phyloP scores from a whole-genome alignment of 1,140 invertebrate species.

The Panonychus citri region DNA sequence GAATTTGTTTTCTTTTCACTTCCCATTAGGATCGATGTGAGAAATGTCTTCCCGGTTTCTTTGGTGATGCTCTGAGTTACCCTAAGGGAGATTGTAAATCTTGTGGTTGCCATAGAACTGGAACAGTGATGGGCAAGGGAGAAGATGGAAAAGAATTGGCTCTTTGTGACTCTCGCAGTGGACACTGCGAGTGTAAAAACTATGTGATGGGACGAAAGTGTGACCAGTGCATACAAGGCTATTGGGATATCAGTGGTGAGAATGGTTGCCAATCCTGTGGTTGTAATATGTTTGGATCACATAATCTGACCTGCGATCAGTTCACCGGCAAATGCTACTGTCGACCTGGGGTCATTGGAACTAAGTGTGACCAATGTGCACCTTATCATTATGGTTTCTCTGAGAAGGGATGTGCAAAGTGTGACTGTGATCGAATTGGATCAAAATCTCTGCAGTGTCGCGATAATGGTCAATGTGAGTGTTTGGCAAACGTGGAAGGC shows the following conservation, averaged over 20 bases:
- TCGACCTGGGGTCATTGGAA: constrained; percentile 55
- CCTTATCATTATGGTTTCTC: constrained; percentile 73
- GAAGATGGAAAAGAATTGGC: background rate
- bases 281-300: constrained; percentile 57
- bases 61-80: constrained; percentile 59
- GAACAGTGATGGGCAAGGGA: background rate
- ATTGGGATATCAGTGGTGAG: constrained; percentile 24
- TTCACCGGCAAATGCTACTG: constrained; percentile 53
- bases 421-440: constrained; percentile 68
- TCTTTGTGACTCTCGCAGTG: constrained; percentile 58
- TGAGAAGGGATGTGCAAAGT: constrained; percentile 50
- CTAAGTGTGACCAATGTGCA: constrained; percentile 57
- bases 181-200: constrained; percentile 67
- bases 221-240: constrained; percentile 46
- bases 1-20: constrained; percentile 21
- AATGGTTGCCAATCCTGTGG: constrained; percentile 44
- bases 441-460: constrained; percentile 39
- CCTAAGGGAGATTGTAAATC: constrained; percentile 65
- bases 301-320: constrained; percentile 54
- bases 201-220: constrained; percentile 58
- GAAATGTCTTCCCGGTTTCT: constrained; percentile 64
- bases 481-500: constrained; percentile 58
- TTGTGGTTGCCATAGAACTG: constrained; percentile 6
- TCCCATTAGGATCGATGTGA: constrained; percentile 33
- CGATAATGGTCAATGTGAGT: constrained; percentile 54